Base-by-base conservation (phyloP, 2,113 vertebrate species). In the Indri indri region DNA sequence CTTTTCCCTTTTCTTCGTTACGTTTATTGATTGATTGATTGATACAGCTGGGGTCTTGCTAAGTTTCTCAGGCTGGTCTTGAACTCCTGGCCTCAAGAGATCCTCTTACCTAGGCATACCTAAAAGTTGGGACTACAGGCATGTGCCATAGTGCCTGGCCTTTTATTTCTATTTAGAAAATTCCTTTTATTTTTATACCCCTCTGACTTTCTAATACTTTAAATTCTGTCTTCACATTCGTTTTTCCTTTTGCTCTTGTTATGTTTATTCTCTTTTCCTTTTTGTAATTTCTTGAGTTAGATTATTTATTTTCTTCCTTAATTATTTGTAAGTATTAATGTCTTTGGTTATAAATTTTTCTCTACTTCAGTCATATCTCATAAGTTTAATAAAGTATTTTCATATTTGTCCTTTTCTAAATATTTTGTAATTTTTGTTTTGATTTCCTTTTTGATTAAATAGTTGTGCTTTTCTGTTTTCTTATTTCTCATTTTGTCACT, bases 141-240 rank as follows among this genome's bases (percentile, higher is more conserved):
- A 22, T 8, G 20, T 22, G 20, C 54, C 20, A 22, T 20, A 22
- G 54, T 57, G 54, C 54, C 54, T 57, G 20, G 54, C 20, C 20
- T 57, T 57, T 77, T 79, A 8, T 45, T 86, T 81, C 73, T 20
- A 82, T 83, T 76, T 76, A 83, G 92, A 70, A 65, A 94, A 96
- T 11, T 2, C 10, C 4, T 22, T 91, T 65, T 82, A 61, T 42
- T 77, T 82, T 20, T 76, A 42, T 40, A 59, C 12, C 10, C 6
- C 63, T 74, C 61, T 52, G 2, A 91, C 27, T 68, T 96, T 89
- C 52, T 81, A 61, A 80, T 37, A 50, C 2, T 47, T 70, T 47
- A 76, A 84, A 76, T 65, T 91, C 40, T 92, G n/a, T 13, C 25
- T 77, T 88, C 47, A 88, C 16, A 25, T 79, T 74, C 61, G 13